Evolutionary conservation across 1,140 invertebrate species (phyloP), one percentile per base, ranked within the genome.

Genomic region (Colletes latitarsis): DNA sequence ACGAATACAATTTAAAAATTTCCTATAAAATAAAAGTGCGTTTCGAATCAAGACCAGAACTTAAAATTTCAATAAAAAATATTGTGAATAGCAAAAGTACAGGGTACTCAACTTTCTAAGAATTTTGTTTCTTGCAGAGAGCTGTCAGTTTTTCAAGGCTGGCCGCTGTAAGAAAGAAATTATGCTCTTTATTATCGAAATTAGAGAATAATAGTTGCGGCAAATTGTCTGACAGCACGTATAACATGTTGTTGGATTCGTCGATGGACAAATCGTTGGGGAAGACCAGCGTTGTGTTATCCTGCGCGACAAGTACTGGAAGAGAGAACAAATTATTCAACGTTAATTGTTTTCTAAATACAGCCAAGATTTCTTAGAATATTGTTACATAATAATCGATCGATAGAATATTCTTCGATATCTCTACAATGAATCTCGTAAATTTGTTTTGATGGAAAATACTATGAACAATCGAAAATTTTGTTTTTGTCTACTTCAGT

Each of bases 151-250:
- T 63, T 6, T 89, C 84, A 9, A 90, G 78, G 10, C 64, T 62
- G 3, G 80, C 71, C 3, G 58, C 64, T 12, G 84, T 87, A 10
- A 90, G 49, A 49, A 82, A 88, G 68, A 85, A 96, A 88, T 96
- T 96, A n/a, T 94, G 89, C 46, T 94, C 93, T 9, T 94, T 92
- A 3, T 90, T 85, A 89, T 96, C 93, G 21, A 96, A 92, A n/a
- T 90, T 87, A 69, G 93, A 93, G 90, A 95, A 95, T 19, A 96
- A 86, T 86, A 95, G 96, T 46, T 92, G 93, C 0, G 95, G 95
- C 88, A 96, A 91, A 87, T 94, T 95, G 82, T 96, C 95, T 1
- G 95, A 95, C 1, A 97, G 89, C n/a, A 96, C 93, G 94, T 96
- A 96, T 6, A 97, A 77, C 60, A 93, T 95, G 52, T 93, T 85